Evolutionary conservation across 2,797 vertebrate genomes (phyloP).

Genomic region (Streptopelia turtur): DNA sequence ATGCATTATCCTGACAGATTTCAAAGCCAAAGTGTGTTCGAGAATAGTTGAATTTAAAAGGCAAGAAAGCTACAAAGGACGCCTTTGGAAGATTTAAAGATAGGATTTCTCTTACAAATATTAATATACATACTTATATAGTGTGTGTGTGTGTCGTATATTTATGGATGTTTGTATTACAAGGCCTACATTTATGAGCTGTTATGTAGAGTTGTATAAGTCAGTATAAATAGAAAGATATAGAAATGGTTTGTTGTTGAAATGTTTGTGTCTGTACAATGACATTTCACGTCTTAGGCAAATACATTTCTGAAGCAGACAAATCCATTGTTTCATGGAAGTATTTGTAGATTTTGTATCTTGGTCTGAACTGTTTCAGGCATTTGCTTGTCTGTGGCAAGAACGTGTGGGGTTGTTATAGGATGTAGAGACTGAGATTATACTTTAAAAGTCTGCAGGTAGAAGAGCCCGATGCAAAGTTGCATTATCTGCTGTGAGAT

Average conservation of each 20-base stretch:
- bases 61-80: slow-evolving; percentile 11
- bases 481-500: neutral
- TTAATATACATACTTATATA: neutral
- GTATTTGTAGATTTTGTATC: neutral
- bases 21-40: slow-evolving; percentile 54
- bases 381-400: neutral
- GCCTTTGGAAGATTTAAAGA: slow-evolving; percentile 52
- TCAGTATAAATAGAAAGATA: neutral
- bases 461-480: neutral
- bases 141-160: neutral
- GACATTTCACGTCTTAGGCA: neutral
- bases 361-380: neutral
- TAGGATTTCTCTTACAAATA: slow-evolving; percentile 28
- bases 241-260: slow-evolving; percentile 10
- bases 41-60: slow-evolving; percentile 60
- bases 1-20: slow-evolving; percentile 59
- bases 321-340: neutral
- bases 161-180: neutral
- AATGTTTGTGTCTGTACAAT: neutral
- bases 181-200: neutral
- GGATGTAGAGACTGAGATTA: neutral
- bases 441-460: neutral
- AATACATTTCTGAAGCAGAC: neutral
- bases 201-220: neutral
- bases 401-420: neutral